Base-by-base conservation (phyloP, 2,888 invertebrate genomes). In the Gandaritis pyraliata region DNA sequence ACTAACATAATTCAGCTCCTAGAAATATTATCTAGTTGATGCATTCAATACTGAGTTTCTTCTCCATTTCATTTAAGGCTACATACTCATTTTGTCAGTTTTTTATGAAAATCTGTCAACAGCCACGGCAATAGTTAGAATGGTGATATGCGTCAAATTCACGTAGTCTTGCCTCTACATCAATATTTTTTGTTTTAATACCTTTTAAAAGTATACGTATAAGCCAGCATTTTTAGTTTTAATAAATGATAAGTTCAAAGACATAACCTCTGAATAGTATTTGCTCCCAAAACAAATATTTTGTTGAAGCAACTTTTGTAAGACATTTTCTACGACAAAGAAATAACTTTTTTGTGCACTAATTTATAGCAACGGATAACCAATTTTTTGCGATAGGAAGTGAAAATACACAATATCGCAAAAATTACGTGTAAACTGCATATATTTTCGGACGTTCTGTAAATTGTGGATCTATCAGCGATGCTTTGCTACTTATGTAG, bases 401-500 rank as follows among this genome's bases (percentile, higher is more conserved):
- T 7, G 15, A 13, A 6, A 41, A 43, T 10, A 11, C 8, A 15
- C 10, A 16, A n/a, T 41, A 1, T 43, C 16, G 8, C 16, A 43
- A 43, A 43, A 15, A 10, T 15, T 43, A 41, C 1, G 1, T 33
- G n/a, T 43, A 43, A 10, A 16, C 11, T 43, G 16, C 43, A 43
- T 15, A 43, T n/a, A 38, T 45, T 16, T 43, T 45, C 46, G 29
- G 12, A 51, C 38, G 38, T 29, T 33, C 38, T 23, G 41, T 15
- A 8, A 39, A 18, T 18, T 23, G 16, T 48, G 18, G 46, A 30
- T 33, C 36, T 43, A 38, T 55, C 46, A 47, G 39, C 55, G 51
- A 54, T 33, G 59, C 51, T 60, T 61, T 52, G 65, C 51, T 63
- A 63, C 57, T 61, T 66, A n/a, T n/a, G n/a, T n/a, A n/a, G n/a